Evolutionary conservation across 2,113 vertebrate genomes (phyloP), one percentile per base, ranked within the genome.

Genomic region (Microcebus griseorufus): DNA sequence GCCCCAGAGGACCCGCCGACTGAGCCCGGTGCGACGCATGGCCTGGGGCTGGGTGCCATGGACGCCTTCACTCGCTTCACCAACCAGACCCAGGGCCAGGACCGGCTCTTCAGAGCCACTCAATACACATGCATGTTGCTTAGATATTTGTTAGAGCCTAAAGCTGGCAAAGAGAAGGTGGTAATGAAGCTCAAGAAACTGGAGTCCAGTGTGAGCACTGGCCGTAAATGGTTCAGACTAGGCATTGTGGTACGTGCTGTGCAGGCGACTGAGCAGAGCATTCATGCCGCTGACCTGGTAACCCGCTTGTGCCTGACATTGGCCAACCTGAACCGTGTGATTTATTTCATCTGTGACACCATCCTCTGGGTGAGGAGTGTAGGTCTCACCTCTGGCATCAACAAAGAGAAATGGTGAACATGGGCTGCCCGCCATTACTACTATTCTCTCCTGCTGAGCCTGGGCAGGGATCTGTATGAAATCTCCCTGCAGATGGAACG

Each of bases 41-140:
- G 29, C 34, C 23, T 6, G 10, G 62, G 92, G 17, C 25, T 0
- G 16, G 37, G 27, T 29, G 45, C 94, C 82, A 99, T 99, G 99
- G 99, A 99, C 75, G 88, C 97, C 8, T 98, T 99, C 69, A 97
- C 98, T 37, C 98, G 98, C 73, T 98, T 99, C 95, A 98, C 99
- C 62, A 99, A 98, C 98, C 99, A 99, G 94, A 99, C 98, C 64
- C 99, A 99, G 96, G 99, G 99, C 94, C 99, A 99, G 78, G 99
- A 99, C 92, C 99, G 99, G 8, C 90, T 99, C 83, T 99, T 97
- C 98, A 99, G 99, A 99, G 98, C 99, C 53, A 99, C 99, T 95
- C 99, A 99, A n/a, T 99, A 99, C 97, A 99, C 99, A 93, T 99
- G 99, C 98, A 99, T 99, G 94, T 98, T 99, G 96, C 98, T 99